These are phyloP conservation scores for Micromesistius poutassou DNA, from an alignment of 2,797 vertebrate species.

Conservation along the genomic window DNA sequence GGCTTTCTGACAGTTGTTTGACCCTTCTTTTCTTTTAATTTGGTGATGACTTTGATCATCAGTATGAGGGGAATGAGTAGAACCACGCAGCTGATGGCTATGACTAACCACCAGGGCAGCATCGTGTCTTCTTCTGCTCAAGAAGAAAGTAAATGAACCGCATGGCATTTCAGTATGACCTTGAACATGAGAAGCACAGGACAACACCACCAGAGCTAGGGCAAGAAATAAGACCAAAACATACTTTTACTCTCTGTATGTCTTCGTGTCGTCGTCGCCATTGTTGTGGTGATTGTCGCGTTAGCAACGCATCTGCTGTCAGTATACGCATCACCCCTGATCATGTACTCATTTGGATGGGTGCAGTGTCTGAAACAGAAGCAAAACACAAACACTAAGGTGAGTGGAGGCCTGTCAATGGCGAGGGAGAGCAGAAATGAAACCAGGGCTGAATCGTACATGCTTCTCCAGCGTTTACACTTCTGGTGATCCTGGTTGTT, in stretches of 20 bases:
- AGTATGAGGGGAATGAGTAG: neutral
- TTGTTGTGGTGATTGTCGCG: neutral
- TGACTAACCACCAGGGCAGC: neutral
- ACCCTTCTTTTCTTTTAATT: neutral
- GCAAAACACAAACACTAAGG: neutral
- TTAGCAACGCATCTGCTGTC: neutral
- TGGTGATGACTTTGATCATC: neutral
- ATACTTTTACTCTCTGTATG: neutral
- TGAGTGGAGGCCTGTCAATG: neutral
- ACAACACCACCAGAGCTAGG: neutral
- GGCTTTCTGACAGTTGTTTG: neutral
- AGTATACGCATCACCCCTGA: neutral
- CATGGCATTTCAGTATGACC: neutral
- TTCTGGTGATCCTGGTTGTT: constrained; percentile 60
- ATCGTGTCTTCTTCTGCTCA: neutral
- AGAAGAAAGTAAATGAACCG: neutral
- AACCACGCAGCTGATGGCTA: neutral
- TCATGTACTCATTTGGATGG: neutral
- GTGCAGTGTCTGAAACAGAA: neutral
- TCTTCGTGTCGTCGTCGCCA: neutral
- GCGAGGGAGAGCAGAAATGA: neutral
- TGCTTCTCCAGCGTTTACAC: constrained; percentile 65
- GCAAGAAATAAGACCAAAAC: neutral
- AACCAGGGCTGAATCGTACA: constrained; percentile 40
- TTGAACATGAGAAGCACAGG: neutral